Base-by-base conservation (phyloP, 1,140 invertebrate genomes). In the Elymnias hypermnestra region DNA sequence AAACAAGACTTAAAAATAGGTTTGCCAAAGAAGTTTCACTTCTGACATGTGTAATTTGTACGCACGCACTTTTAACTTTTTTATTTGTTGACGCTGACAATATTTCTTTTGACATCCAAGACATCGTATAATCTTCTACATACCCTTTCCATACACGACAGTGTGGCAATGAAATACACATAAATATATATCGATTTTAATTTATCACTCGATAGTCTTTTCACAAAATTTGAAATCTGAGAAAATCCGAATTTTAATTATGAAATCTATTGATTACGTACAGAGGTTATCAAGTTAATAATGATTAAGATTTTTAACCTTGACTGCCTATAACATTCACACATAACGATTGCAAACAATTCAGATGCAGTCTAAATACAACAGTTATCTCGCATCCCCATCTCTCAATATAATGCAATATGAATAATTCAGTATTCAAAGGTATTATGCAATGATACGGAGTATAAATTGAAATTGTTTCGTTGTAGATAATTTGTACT, bases 361-460 rank as follows among this genome's bases (percentile, higher is more conserved):
- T 46, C 38, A 46, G 44, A 42, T 53, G 25, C 40, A 46, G 31
- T 50, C 46, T 54, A 47, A 52, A 49, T 49, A 54, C 35, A 44
- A 37, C 40, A 39, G 41, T 64, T 67, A 72, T 73, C 67, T 69
- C 26, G 46, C 58, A 73, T 73, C 64, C 55, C 38, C 43, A 59
- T 68, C 65, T 64, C 69, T 64, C 63, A 45, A 42, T 35, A 63
- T 64, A 69, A 68, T 60, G 64, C 61, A 73, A 73, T 55, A 74
- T 69, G 72, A 72, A 69, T 70, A 61, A 70, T 71, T 72, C 68
- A 73, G 59, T 75, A 73, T 69, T 55, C 60, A 59, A 70, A 66
- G 65, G 26, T 52, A 60, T 79, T 79, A 76, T 72, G 72, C 71
- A 79, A 79, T 53, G 41, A 44, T 60, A 72, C 68, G 35, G 26